These are phyloP conservation scores for Drosophila putrida DNA, from an alignment of 2,888 invertebrate genomes.

Conservation along the genomic window DNA sequence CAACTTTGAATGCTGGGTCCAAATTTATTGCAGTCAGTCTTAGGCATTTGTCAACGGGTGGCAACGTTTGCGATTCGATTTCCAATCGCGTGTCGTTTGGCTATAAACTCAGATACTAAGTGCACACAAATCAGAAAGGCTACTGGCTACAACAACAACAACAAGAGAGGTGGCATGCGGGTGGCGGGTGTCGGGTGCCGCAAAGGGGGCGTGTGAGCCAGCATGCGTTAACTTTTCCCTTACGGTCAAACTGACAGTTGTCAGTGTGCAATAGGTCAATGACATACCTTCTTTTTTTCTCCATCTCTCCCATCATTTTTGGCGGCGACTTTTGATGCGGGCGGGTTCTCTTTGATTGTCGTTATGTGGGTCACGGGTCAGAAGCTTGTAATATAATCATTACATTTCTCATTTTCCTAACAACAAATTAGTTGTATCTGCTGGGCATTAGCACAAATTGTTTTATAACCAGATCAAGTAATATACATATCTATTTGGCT, in stretches of 20 bases:
- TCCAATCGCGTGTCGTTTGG: conserved; percentile 69
- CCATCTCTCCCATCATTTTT: not conserved
- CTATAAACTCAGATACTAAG: conserved; percentile 67
- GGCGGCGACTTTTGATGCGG: conserved; percentile 48
- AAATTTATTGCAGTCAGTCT: conserved; percentile 47
- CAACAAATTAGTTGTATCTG: conserved; percentile 14
- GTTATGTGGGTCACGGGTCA: conserved; percentile 78
- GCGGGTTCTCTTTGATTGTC: conserved; percentile 45
- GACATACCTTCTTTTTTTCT: conserved; percentile 44
- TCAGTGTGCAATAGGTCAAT: conserved; percentile 60
- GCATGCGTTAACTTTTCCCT: conserved; percentile 49
- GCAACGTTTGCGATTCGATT: conserved; percentile 56
- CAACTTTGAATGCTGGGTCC: conserved; percentile 27
- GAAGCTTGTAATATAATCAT: conserved; percentile 52
- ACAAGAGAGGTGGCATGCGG: conserved; percentile 39
- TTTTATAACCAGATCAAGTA: conserved; percentile 21
- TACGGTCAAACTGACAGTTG: conserved; percentile 36
- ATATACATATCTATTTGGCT: conserved; percentile 45
- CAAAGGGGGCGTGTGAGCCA: conserved; percentile 52
- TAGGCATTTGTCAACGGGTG: conserved; percentile 48
- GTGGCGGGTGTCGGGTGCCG: conserved; percentile 22
- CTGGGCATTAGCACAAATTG: conserved; percentile 25
- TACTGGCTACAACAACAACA: conserved; percentile 22
- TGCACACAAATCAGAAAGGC: conserved; percentile 59
- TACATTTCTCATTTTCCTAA: not conserved